These are phyloP conservation scores for Leptosomus discolor DNA, from an alignment of 2,113 vertebrate genomes.

Conservation along the genomic window DNA sequence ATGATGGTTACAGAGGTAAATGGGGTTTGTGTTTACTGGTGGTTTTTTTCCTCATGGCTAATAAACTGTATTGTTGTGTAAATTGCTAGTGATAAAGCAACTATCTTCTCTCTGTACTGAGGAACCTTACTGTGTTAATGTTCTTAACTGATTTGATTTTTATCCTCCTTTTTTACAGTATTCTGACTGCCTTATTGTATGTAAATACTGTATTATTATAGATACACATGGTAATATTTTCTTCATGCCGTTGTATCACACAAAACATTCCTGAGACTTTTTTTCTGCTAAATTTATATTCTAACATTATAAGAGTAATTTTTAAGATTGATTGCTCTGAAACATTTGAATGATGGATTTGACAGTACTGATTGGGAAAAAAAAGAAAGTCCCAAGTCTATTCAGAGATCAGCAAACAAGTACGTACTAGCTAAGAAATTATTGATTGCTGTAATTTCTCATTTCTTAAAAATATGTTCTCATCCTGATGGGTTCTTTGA, in stretches of 20 bases:
- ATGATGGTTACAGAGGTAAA: background rate
- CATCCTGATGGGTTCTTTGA: background rate
- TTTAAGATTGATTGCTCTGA: background rate
- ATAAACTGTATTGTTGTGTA: background rate
- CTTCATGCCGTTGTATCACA: background rate
- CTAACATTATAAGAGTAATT: background rate
- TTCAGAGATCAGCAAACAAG: background rate
- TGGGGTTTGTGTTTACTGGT: background rate
- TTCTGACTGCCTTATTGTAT: background rate
- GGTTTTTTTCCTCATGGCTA: background rate
- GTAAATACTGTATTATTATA: background rate
- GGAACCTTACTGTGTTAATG: background rate
- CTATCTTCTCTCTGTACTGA: background rate
- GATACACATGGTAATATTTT: background rate
- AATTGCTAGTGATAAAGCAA: background rate
- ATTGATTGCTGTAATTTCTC: background rate
- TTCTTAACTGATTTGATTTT: background rate
- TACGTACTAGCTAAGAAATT: background rate
- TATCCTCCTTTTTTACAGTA: background rate
- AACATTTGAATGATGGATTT: background rate
- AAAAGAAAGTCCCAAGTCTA: no score
- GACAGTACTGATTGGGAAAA: background rate
- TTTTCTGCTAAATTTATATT: background rate
- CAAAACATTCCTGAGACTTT: background rate
- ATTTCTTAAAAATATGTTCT: background rate